These are phyloP conservation scores for Cercocebus atys DNA, from an alignment of 2,113 vertebrate species.

Conservation along the genomic window DNA sequence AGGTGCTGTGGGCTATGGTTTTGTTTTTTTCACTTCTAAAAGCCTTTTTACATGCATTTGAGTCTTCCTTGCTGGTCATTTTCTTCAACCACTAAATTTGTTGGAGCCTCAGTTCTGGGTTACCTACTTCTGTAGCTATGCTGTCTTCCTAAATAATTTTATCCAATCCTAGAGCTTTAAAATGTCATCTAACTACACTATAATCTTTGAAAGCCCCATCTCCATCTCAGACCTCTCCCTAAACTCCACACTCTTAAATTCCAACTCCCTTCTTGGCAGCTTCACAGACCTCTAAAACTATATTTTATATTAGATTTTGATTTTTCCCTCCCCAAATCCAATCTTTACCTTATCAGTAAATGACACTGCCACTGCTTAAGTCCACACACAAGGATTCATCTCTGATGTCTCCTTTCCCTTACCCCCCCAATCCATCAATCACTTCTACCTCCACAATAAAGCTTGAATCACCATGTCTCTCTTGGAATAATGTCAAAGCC, in stretches of 20 bases:
- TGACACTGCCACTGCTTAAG: not conserved
- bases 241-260: not conserved
- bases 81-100: not conserved
- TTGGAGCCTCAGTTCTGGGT: not conserved
- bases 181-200: not conserved
- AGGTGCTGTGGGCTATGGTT: not conserved
- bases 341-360: not conserved
- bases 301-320: constrained; percentile 6
- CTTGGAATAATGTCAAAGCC: not conserved
- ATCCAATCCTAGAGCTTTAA: not conserved
- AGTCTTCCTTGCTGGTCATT: not conserved
- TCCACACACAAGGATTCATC: not conserved
- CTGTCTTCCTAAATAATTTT: not conserved
- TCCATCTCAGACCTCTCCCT: not conserved
- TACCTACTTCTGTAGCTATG: not conserved
- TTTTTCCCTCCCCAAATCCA: not conserved
- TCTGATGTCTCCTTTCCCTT: not conserved
- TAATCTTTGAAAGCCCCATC: not conserved
- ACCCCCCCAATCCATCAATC: not conserved
- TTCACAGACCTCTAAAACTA: not conserved
- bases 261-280: not conserved
- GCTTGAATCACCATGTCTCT: not conserved
- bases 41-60: not conserved
- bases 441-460: not conserved
- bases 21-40: not conserved